A percentile compares a stretch with the other conserved stretches of the same genome.
These are phyloP conservation scores for Elephantulus edwardii DNA, from an alignment of 2,113 vertebrate species.

Conservation along the genomic window DNA sequence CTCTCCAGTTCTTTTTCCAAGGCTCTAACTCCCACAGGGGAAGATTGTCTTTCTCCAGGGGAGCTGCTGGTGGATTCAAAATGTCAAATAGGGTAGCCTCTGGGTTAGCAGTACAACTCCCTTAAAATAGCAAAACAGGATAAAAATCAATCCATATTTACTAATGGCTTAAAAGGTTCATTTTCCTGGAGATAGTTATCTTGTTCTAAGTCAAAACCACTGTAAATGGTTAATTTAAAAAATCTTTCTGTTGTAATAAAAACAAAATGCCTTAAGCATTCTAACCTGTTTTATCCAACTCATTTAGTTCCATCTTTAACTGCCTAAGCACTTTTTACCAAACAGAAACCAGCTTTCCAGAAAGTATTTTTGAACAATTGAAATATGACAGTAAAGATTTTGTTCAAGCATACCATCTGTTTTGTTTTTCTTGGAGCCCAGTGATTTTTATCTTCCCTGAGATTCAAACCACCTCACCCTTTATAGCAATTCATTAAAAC, in stretches of 20 bases:
- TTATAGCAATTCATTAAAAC: slow-evolving; percentile 73
- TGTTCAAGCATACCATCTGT: slow-evolving; percentile 74
- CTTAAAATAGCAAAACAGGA: slow-evolving; percentile 52
- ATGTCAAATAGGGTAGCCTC: too few species aligned
- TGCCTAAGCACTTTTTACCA: slow-evolving; percentile 63
- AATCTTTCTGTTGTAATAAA: slow-evolving; percentile 66
- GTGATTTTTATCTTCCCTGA: slow-evolving; percentile 66
- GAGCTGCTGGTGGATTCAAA: too few species aligned
- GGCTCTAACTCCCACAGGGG: too few species aligned
- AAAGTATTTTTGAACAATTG: slow-evolving; percentile 77
- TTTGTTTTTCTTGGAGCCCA: slow-evolving; percentile 63
- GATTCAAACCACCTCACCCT: slow-evolving; percentile 58
- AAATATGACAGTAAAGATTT: slow-evolving; percentile 73
- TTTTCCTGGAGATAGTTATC: slow-evolving; percentile 39
- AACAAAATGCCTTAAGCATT: slow-evolving; percentile 65
- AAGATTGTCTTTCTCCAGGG: too few species aligned
- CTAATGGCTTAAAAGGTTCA: slow-evolving; percentile 25
- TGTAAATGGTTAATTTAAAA: slow-evolving; percentile 79
- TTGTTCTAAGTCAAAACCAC: slow-evolving; percentile 60
- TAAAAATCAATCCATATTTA: slow-evolving; percentile 49
- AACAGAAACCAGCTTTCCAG: slow-evolving; percentile 64
- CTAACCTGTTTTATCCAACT: slow-evolving; percentile 60
- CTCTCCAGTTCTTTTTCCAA: too few species aligned
- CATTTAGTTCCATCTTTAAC: slow-evolving; percentile 69
- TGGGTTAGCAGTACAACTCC: too few species aligned